phyloP scores from a whole-genome alignment of 2,888 invertebrate genomes.

The Thera britannica region DNA sequence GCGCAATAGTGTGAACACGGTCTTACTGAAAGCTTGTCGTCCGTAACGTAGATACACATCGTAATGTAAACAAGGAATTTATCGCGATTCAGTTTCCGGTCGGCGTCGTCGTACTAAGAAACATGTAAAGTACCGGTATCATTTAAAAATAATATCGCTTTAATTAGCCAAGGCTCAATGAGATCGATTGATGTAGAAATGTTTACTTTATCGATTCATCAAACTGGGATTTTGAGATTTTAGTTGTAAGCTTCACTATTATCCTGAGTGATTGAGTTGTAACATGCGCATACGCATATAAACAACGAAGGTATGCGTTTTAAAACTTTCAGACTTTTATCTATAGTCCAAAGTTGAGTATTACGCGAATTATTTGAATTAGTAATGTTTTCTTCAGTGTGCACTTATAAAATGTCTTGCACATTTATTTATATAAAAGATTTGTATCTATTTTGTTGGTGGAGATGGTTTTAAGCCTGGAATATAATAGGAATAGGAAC shows the following conservation, averaged over 20 bases:
- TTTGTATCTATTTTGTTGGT: neutral
- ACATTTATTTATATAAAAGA: neutral
- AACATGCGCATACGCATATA: constrained; percentile 48
- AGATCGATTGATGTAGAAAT: constrained; percentile 59
- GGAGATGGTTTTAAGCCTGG: too few relatives aligned
- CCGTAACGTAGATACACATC: constrained; percentile 53
- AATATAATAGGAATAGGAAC: too few relatives aligned
- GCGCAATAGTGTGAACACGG: constrained; percentile 35
- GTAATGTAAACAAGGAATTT: constrained; percentile 70
- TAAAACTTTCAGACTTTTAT: constrained; percentile 25
- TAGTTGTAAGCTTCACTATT: constrained; percentile 58
- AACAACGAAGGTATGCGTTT: constrained; percentile 22
- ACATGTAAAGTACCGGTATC: constrained; percentile 51
- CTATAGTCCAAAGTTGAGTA: constrained; percentile 18
- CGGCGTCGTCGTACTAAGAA: constrained; percentile 62
- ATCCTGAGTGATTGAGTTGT: constrained; percentile 55
- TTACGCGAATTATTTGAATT: constrained; percentile 27
- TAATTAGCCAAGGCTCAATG: constrained; percentile 44
- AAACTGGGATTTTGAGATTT: constrained; percentile 58
- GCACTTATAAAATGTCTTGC: constrained; percentile 36
- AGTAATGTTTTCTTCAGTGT: constrained; percentile 28
- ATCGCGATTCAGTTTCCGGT: constrained; percentile 63
- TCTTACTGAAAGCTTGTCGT: constrained; percentile 57
- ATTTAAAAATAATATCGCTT: constrained; percentile 50
- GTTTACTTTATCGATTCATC: constrained; percentile 65